These are phyloP conservation scores for Eucidaris tribuloides DNA, from an alignment of 35 echinoderm and acorn worm species.

Conservation along the genomic window DNA sequence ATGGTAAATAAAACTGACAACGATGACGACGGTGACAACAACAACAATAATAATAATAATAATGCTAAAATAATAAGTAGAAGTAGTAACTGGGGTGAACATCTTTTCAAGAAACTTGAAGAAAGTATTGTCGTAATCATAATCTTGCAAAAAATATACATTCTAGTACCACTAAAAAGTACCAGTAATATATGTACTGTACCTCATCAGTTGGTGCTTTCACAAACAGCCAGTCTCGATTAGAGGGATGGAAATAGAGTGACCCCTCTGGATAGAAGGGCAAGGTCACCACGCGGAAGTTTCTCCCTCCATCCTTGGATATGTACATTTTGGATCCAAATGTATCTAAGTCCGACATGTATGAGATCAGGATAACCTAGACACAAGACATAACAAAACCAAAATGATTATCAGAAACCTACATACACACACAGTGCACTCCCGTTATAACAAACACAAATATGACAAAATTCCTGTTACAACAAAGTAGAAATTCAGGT, in stretches of 20 bases:
- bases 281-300: not conserved
- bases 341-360: slow-evolving; percentile 16
- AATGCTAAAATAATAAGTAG: not conserved
- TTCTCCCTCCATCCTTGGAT: slow-evolving; percentile 25
- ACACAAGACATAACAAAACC: not conserved
- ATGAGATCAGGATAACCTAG: slow-evolving; percentile 44
- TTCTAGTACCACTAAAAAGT: not conserved
- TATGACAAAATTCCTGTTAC: too few relatives aligned
- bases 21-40: too few relatives aligned
- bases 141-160: not conserved
- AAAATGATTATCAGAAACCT: too few relatives aligned
- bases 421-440: too few relatives aligned
- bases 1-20: too few relatives aligned
- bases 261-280: slow-evolving; percentile 35
- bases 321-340: slow-evolving; percentile 21
- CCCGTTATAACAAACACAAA: too few relatives aligned
- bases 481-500: too few relatives aligned
- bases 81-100: not conserved
- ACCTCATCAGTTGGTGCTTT: slow-evolving; percentile 36
- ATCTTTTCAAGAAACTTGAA: not conserved
- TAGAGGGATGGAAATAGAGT: slow-evolving; percentile 24
- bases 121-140: not conserved
- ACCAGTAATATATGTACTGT: not conserved
- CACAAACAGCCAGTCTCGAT: not conserved
- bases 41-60: too few relatives aligned